phyloP scores from a whole-genome alignment of 2,113 vertebrate species.

The Plectropomus leopardus region DNA sequence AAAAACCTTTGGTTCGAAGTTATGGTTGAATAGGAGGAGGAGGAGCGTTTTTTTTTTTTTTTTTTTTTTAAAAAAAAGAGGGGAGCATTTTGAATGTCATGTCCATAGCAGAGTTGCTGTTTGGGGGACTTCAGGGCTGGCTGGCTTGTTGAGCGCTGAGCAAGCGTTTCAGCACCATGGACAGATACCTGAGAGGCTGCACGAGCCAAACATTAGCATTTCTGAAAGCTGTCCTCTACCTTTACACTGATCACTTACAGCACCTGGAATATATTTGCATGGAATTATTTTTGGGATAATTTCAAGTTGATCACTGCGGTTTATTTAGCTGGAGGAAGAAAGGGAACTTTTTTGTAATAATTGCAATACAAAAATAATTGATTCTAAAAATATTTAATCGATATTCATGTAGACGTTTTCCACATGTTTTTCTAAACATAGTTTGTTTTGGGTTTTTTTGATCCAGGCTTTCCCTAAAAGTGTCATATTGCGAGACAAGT shows the following conservation, averaged over 20 bases:
- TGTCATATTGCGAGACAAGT: not conserved
- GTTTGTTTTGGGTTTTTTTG: too few species aligned
- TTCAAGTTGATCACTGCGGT: conserved; percentile 27
- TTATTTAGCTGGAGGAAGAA: not conserved
- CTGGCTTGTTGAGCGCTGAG: conserved; percentile 48
- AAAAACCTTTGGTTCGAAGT: conserved; percentile 63
- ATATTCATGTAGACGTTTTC: not conserved
- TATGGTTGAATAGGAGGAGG: conserved; percentile 53
- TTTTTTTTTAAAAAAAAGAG: not conserved
- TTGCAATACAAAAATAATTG: too few species aligned
- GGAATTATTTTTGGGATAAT: conserved; percentile 34
- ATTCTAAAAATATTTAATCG: too few species aligned
- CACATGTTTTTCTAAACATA: too few species aligned
- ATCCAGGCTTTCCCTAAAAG: not conserved
- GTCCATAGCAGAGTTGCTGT: conserved; percentile 58
- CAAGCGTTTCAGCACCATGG: conserved; percentile 84
- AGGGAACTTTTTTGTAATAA: not conserved
- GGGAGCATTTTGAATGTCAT: conserved; percentile 59
- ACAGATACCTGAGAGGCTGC: conserved; percentile 72
- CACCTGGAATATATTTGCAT: conserved; percentile 64
- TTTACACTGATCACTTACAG: conserved; percentile 64
- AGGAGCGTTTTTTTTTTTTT: too few species aligned
- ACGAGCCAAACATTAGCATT: conserved; percentile 58
- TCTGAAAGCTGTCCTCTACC: conserved; percentile 64
- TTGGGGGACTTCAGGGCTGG: conserved; percentile 41